Percentiles rank a stretch among this genome's conserved stretches.
phyloP scores from a whole-genome alignment of 2,888 invertebrate species.

The Ptilodon capucinus region DNA sequence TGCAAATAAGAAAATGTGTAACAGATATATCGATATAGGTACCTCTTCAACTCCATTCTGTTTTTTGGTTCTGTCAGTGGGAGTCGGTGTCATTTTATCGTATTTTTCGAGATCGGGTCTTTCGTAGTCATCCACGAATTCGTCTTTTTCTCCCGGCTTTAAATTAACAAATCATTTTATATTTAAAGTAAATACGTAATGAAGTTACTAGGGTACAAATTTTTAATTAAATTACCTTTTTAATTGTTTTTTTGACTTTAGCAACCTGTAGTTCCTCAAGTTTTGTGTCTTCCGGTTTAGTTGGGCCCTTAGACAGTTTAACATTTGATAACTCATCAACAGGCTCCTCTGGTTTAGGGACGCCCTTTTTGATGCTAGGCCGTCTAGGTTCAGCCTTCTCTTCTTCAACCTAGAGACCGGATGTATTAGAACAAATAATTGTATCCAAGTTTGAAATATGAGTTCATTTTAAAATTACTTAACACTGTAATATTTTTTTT shows the following conservation, averaged over 20 bases:
- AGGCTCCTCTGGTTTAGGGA: constrained; percentile 68
- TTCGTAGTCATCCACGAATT: constrained; percentile 88
- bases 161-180: constrained; percentile 19
- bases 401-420: constrained; percentile 57
- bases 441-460: not conserved
- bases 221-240: constrained; percentile 56
- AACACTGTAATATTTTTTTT: too few species aligned
- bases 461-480: too few species aligned
- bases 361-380: constrained; percentile 68
- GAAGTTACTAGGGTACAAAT: not conserved
- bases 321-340: constrained; percentile 71
- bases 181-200: not conserved
- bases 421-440: constrained; percentile 4
- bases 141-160: constrained; percentile 74
- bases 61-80: constrained; percentile 67
- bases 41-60: constrained; percentile 74
- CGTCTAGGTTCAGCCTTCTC: constrained; percentile 58
- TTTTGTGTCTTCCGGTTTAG: constrained; percentile 62
- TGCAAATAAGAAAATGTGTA: not conserved
- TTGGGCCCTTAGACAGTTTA: constrained; percentile 65
- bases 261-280: constrained; percentile 68
- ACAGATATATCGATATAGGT: not conserved
- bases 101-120: constrained; percentile 87
- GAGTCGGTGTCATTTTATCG: constrained; percentile 80
- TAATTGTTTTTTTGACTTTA: constrained; percentile 60